Evolutionary conservation across 2,113 vertebrate genomes (phyloP).

Genomic region (Gobiocypris rarus): DNA sequence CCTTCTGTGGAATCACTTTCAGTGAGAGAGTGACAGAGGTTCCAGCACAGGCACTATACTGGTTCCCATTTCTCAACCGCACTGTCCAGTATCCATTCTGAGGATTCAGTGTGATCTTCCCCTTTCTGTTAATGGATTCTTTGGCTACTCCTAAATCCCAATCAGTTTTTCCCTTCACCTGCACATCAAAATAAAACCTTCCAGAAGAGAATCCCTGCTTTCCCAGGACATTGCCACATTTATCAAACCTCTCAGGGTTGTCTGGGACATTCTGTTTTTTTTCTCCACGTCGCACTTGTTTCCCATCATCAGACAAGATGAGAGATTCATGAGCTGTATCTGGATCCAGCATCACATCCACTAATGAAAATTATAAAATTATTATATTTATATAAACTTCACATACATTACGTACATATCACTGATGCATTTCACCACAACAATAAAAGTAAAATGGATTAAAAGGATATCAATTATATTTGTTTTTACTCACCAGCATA

Average conservation of each 20-base stretch:
- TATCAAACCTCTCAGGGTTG: constrained; percentile 3
- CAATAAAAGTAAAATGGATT: background rate
- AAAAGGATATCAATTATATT: background rate
- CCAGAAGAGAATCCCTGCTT: constrained; percentile 22
- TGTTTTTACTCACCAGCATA: background rate
- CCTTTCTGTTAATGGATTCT: constrained; percentile 13
- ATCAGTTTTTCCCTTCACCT: background rate
- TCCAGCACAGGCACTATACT: constrained; percentile 16
- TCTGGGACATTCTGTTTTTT: background rate
- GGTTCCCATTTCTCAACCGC: constrained; percentile 24
- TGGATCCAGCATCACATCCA: constrained; percentile 23
- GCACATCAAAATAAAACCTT: constrained; percentile 19
- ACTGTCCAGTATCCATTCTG: constrained; percentile 41
- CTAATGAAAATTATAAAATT: background rate
- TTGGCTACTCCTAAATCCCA: constrained; percentile 6
- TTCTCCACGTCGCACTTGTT: background rate
- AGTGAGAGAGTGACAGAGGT: background rate
- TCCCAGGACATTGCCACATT: background rate
- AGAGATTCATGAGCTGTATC: background rate
- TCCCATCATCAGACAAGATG: constrained; percentile 19
- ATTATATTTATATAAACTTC: background rate
- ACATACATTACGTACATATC: background rate
- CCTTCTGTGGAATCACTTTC: constrained; percentile 26
- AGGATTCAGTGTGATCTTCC: background rate
- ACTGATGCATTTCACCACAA: background rate